A percentile compares a stretch with the other conserved stretches of the same genome.
Conservation (phyloP, 2,113 vertebrate species). For the Steatornis caripensis region DNA sequence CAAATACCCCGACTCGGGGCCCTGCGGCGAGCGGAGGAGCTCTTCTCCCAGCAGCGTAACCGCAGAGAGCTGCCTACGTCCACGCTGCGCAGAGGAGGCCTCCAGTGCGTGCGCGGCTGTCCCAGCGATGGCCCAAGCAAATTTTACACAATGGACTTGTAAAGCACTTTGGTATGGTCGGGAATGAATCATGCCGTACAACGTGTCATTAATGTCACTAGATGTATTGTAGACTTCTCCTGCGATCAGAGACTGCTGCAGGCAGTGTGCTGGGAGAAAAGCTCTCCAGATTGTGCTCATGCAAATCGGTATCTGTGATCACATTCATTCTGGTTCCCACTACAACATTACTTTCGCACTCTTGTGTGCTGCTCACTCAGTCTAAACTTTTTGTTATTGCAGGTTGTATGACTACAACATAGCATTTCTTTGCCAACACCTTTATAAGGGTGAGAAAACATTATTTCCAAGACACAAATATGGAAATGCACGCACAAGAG, state of each 20-base stretch:
- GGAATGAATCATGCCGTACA: neutral
- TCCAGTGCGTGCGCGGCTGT: accelerated
- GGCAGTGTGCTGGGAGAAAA: constrained; percentile 22
- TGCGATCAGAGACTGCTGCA: constrained; percentile 39
- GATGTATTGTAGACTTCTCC: neutral
- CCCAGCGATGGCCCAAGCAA: neutral
- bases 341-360: constrained; percentile 58
- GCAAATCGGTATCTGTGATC: constrained; percentile 59
- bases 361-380: constrained; percentile 25
- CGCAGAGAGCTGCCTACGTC: neutral
- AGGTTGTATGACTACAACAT: constrained; percentile 48
- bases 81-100: neutral
- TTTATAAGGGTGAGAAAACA: constrained; percentile 31
- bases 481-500: neutral
- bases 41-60: neutral
- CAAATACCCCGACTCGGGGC: accelerated
- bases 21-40: neutral
- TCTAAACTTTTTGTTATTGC: constrained; percentile 57
- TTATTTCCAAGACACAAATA: neutral
- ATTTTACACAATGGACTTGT: neutral
- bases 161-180: neutral
- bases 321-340: constrained; percentile 51
- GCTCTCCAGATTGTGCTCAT: constrained; percentile 59
- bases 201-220: neutral
- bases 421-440: constrained; percentile 41